Evolutionary conservation across 2,113 vertebrate genomes (phyloP).

Genomic region (Notothenia coriiceps): DNA sequence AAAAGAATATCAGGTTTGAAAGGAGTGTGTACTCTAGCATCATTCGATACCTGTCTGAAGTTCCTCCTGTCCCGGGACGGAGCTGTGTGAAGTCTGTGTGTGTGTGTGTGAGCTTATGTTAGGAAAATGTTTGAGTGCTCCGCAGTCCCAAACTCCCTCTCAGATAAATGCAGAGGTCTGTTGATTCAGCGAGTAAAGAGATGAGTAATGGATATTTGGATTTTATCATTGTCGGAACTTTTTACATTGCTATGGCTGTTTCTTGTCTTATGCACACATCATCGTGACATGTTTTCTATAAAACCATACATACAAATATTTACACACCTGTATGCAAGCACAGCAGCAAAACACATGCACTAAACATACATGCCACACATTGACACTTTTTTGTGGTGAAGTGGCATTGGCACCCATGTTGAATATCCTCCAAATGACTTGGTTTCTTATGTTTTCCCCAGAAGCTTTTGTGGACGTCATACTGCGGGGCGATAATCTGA

Average conservation of each 20-base stretch:
- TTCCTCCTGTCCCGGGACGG: slow-evolving; percentile 55
- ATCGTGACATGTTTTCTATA: slow-evolving; percentile 14
- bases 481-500: slow-evolving; percentile 65
- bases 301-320: background rate
- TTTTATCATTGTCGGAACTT: slow-evolving; percentile 36
- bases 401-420: slow-evolving; percentile 60
- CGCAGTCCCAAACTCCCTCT: slow-evolving; percentile 27
- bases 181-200: slow-evolving; percentile 66
- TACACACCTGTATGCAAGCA: slow-evolving; percentile 16
- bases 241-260: slow-evolving; percentile 28
- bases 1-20: slow-evolving; percentile 71
- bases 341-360: slow-evolving; percentile 6
- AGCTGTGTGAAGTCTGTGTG: slow-evolving; percentile 41
- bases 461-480: slow-evolving; percentile 56
- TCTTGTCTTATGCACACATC: background rate
- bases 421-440: slow-evolving; percentile 64
- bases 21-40: slow-evolving; percentile 66
- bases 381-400: slow-evolving; percentile 27
- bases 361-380: slow-evolving; percentile 5
- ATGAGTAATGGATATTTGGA: slow-evolving; percentile 68
- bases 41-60: slow-evolving; percentile 65
- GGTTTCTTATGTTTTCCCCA: slow-evolving; percentile 67
- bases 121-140: slow-evolving; percentile 68
- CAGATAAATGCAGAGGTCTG: slow-evolving; percentile 63
- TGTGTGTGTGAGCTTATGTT: slow-evolving; percentile 51